Conservation (phyloP, 2,888 invertebrate genomes). For the Mimas tiliae region DNA sequence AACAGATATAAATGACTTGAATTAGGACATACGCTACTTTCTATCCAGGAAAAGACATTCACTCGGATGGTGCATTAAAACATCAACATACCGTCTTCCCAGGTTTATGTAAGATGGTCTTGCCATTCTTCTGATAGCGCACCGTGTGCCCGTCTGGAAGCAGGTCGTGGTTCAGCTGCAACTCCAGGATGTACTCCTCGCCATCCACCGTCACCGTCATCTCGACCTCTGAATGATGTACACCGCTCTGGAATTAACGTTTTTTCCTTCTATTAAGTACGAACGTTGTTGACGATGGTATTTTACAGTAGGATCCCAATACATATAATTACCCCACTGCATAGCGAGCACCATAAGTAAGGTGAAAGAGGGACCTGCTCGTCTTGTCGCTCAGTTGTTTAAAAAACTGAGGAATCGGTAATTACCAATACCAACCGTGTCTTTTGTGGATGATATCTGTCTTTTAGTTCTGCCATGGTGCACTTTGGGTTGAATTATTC, state of each 20-base stretch:
- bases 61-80: no score
- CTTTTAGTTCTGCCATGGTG: slow-evolving; percentile 91
- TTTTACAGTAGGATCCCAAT: background rate
- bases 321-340: background rate
- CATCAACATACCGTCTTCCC: slow-evolving; percentile 73
- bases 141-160: slow-evolving; percentile 88
- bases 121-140: slow-evolving; percentile 83
- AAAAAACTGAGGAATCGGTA: no score
- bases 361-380: no score
- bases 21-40: no score
- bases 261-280: no score
- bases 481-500: slow-evolving; percentile 87
- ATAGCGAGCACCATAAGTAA: no score
- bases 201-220: slow-evolving; percentile 88
- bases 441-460: slow-evolving; percentile 88
- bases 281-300: background rate
- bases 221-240: slow-evolving; percentile 78
- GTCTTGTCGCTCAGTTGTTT: no score
- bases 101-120: slow-evolving; percentile 83
- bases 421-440: slow-evolving; percentile 83
- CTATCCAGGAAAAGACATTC: no score
- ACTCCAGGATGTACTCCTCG: slow-evolving; percentile 87
- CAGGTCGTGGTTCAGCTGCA: slow-evolving; percentile 89
- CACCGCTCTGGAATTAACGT: slow-evolving; percentile 57
- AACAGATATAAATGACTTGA: no score